Evolutionary conservation across 1,140 invertebrate species (phyloP).

Genomic region (Trichomalopsis sarcophagae): DNA sequence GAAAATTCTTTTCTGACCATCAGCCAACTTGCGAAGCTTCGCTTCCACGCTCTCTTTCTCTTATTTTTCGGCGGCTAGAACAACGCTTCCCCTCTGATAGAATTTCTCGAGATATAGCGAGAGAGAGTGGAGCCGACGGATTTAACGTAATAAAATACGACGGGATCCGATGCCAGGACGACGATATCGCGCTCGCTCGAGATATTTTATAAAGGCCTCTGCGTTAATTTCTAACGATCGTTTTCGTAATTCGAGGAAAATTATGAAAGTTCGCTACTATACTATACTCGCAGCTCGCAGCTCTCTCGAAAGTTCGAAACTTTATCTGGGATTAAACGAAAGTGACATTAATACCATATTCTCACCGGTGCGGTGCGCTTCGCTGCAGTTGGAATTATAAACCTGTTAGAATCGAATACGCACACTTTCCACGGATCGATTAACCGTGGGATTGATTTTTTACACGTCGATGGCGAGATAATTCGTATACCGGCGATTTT

Average conservation of each 20-base stretch:
- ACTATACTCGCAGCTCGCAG: too few species aligned
- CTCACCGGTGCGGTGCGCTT: not conserved
- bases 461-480: not conserved
- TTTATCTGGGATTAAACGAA: constrained; percentile 12
- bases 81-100: not conserved
- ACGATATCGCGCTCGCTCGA: not conserved
- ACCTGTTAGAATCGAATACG: not conserved
- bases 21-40: too few species aligned
- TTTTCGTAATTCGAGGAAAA: not conserved
- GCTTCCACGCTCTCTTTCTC: too few species aligned
- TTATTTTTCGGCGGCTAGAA: not conserved
- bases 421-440: not conserved
- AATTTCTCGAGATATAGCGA: not conserved
- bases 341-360: not conserved
- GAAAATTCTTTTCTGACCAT: too few species aligned
- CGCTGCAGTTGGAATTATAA: not conserved
- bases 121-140: not conserved
- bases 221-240: not conserved
- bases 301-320: constrained; percentile 29
- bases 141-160: not conserved
- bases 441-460: not conserved
- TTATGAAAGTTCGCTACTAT: not conserved
- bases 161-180: not conserved
- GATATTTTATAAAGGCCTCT: not conserved
- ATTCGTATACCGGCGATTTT: too few species aligned